These are phyloP conservation scores for Montipora efflorescens DNA, from an alignment of 64 coral and sea anemone genomes.

Conservation along the genomic window DNA sequence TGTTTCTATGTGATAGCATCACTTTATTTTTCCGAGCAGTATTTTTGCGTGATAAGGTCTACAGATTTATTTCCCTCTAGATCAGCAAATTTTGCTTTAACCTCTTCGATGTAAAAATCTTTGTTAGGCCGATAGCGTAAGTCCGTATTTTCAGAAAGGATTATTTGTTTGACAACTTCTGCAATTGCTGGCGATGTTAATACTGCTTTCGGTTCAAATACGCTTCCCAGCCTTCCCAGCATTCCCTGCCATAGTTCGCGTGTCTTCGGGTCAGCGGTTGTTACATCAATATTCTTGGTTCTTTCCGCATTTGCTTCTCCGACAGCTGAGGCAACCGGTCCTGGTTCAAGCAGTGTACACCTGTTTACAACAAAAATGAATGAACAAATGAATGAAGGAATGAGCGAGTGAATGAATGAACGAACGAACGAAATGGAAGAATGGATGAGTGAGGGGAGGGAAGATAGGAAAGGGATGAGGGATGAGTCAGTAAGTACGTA, in stretches of 20 bases:
- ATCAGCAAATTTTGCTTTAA: slow-evolving; percentile 20
- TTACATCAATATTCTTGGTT: slow-evolving; percentile 3
- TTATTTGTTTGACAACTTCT: neutral
- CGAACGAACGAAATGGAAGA: no score
- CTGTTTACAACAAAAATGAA: neutral
- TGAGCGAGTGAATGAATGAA: no score
- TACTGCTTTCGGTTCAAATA: neutral
- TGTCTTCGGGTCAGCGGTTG: slow-evolving; percentile 32
- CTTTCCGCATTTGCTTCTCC: slow-evolving; percentile 5
- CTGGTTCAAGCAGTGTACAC: slow-evolving; percentile 9
- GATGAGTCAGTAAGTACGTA: no score
- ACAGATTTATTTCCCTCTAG: neutral
- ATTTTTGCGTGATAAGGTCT: no score
- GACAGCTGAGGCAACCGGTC: neutral
- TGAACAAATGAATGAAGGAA: no score
- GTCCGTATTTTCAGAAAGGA: neutral
- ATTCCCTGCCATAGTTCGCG: neutral
- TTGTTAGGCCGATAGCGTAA: slow-evolving; percentile 2
- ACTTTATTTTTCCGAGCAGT: no score
- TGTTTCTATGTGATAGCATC: no score
- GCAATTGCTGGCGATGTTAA: neutral
- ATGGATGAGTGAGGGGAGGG: no score
- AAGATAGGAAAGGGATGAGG: no score
- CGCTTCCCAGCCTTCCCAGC: neutral
- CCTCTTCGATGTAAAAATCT: neutral